Evolutionary conservation across 1,140 invertebrate genomes (phyloP), one percentile per base, ranked within the genome.

Genomic region (Lamellibrachia luymesi): DNA sequence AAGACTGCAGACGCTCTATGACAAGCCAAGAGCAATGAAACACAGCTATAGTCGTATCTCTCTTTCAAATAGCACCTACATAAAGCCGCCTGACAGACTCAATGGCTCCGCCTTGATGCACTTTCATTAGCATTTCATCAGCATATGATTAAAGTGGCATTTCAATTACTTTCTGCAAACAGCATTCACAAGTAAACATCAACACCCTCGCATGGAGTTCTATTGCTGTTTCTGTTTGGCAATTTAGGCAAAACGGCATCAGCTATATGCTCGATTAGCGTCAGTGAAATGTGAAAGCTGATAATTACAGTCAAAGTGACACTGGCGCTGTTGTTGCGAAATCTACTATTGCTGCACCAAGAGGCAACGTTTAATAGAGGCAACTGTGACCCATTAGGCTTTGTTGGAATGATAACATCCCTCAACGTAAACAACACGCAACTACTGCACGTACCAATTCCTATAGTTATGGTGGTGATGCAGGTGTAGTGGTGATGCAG

Each of bases 101-200:
- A 80, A 80, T 17, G 13, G 64, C 2, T 22, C 25, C 13, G 64
- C 64, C 25, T 80, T 80, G 64, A 80, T 22, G 64, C 64, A 22
- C 52, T 56, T 80, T 80, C 64, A 80, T 80, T 80, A 80, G 64
- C 64, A 80, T 80, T 80, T 80, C 64, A 80, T 80, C 64, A 80
- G 64, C 64, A 80, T 80, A 22, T 80, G 13, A 80, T 80, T 80
- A 80, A 80, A 80, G 17, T 80, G 64, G 64, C 64, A 80, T 80
- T 80, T 80, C 64, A 80, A 80, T 80, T 80, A 80, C 13, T 22
- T 80, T 22, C 64, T 80, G 64, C 13, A 80, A 80, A 80, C 64
- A 80, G 25, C 64, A 80, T 80, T 80, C 64, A 80, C 64, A 80
- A 22, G 64, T 80, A 80, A 80, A 22, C 64, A 80, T 80, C 64